These are phyloP conservation scores for Noctua janthe DNA, from an alignment of 2,888 invertebrate species.

Conservation along the genomic window DNA sequence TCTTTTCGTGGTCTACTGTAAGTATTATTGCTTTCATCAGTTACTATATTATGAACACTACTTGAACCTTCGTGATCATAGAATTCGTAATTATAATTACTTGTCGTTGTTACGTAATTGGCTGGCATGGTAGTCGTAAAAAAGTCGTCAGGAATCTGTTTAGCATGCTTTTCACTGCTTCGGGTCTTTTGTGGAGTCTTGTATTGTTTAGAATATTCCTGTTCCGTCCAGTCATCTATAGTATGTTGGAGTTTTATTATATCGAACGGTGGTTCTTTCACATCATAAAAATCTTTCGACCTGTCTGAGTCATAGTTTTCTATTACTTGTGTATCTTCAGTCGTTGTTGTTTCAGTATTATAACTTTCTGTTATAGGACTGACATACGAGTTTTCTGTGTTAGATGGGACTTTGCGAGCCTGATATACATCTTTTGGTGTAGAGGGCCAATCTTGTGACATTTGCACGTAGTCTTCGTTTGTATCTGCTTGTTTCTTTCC, in stretches of 20 bases:
- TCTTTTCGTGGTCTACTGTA: constrained; percentile 75
- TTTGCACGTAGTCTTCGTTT: constrained; percentile 79
- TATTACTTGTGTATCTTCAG: constrained; percentile 77
- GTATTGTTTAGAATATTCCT: constrained; percentile 91
- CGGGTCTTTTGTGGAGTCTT: constrained; percentile 88
- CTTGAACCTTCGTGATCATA: constrained; percentile 88
- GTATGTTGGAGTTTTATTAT: constrained; percentile 94
- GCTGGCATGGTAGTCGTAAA: constrained; percentile 91
- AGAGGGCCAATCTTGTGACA: constrained; percentile 82
- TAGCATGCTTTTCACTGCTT: constrained; percentile 91
- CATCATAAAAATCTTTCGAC: constrained; percentile 86
- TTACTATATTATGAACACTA: constrained; percentile 84
- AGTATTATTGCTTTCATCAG: constrained; percentile 77
- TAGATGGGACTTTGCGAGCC: constrained; percentile 87
- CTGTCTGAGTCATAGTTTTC: constrained; percentile 89
- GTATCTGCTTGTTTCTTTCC: constrained; percentile 76
- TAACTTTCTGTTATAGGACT: constrained; percentile 75
- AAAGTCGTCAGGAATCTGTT: constrained; percentile 94
- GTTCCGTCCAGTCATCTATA: constrained; percentile 96
- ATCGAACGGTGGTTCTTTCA: constrained; percentile 92
- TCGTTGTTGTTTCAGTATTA: constrained; percentile 74
- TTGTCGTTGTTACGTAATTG: constrained; percentile 78
- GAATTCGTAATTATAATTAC: constrained; percentile 81
- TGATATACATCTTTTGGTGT: constrained; percentile 81
- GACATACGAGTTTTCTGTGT: constrained; percentile 73